Evolutionary conservation across 2,113 vertebrate genomes (phyloP).

Genomic region (Malurus elegans): DNA sequence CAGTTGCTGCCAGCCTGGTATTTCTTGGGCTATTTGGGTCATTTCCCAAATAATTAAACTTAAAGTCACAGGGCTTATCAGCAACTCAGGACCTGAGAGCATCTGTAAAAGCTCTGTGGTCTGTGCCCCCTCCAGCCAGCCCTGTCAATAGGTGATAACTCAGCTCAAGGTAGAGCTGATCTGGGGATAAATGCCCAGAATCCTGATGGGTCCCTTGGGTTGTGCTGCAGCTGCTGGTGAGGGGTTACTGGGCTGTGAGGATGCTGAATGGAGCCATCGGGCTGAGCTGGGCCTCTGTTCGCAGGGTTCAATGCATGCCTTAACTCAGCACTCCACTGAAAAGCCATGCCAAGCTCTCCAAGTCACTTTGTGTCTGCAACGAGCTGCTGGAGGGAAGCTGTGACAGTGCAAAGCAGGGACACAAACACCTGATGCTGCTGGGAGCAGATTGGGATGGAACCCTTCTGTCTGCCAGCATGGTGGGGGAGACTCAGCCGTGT

Average conservation of each 20-base stretch:
- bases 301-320: rapidly evolving
- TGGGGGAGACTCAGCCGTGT: background rate
- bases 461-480: rapidly evolving
- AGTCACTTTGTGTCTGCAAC: background rate
- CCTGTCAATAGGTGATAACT: background rate
- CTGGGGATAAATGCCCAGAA: background rate
- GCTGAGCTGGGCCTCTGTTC: background rate
- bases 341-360: rapidly evolving
- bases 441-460: background rate
- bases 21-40: background rate
- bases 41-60: background rate
- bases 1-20: background rate
- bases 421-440: background rate
- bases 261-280: background rate
- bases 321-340: background rate
- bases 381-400: background rate
- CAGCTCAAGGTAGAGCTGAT: background rate
- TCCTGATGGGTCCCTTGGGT: rapidly evolving
- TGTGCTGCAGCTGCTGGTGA: background rate
- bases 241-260: background rate
- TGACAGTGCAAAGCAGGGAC: background rate
- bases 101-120: background rate
- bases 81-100: background rate
- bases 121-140: background rate
- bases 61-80: background rate